phyloP scores from a whole-genome alignment of 2,888 invertebrate genomes.

The Oscheius sp. region DNA sequence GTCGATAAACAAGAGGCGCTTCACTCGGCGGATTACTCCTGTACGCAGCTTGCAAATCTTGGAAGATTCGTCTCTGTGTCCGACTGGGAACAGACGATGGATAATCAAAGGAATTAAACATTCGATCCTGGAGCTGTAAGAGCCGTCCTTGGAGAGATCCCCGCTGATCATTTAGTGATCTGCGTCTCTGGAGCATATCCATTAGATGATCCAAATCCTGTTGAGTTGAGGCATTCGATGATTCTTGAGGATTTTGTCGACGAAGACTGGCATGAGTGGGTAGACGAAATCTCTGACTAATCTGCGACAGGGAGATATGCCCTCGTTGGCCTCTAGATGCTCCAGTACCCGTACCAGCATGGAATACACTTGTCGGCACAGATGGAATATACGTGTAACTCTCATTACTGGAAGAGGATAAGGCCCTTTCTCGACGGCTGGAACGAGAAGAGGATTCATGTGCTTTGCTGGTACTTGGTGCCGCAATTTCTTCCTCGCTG shows the following conservation, averaged over 20 bases:
- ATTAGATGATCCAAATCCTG: conserved; percentile 35
- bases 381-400: conserved; percentile 61
- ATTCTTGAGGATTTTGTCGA: conserved; percentile 39
- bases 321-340: conserved; percentile 19
- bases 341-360: conserved; percentile 47
- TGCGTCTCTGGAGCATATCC: conserved; percentile 19
- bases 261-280: conserved; percentile 20
- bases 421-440: conserved; percentile 48
- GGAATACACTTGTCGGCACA: conserved; percentile 56
- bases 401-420: conserved; percentile 53
- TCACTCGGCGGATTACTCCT: not conserved
- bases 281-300: not conserved
- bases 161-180: not conserved
- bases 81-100: not conserved
- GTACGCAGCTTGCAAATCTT: not conserved
- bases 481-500: conserved; percentile 50
- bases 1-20: not conserved
- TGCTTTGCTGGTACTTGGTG: conserved; percentile 4
- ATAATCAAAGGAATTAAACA: conserved; percentile 3
- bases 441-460: not conserved
- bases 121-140: not conserved
- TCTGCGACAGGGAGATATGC: not conserved
- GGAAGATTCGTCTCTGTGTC: not conserved
- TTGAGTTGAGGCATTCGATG: not conserved
- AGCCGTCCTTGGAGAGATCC: not conserved